Evolutionary conservation across 2,888 invertebrate species (phyloP), one percentile per base, ranked within the genome.

Genomic region (Pollenia griseotomentosa): DNA sequence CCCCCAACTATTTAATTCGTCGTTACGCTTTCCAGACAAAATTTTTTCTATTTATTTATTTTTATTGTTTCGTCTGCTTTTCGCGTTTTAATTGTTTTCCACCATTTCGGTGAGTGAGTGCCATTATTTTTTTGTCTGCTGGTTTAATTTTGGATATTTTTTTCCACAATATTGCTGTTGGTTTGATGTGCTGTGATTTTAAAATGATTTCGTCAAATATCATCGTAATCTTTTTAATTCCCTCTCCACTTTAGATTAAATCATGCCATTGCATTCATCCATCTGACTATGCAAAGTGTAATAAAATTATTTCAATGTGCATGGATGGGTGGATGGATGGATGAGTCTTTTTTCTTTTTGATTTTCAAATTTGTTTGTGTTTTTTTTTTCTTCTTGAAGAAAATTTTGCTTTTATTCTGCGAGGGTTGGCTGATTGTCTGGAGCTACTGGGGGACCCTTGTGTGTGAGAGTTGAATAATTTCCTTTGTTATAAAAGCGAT

Each of bases 181-280:
- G 8, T 71, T 86, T 83, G 74, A 73, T 78, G 78, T 77, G 53
- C 51, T 83, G 79, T 74, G 86, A 86, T 83, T 83, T 86, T 78
- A 11, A 63, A 63, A 79, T 79, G 73, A 83, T 86, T 86, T 83
- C 82, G 82, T 79, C 82, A 86, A 83, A 82, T 83, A 83, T 75
- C 53, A 70, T 59, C 57, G 74, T 65, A 74, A 86, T 86, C 61
- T 63, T 74, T 74, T 61, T 33, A 53, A 68, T 78, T 48, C 44
- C 73, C 33, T 61, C 65, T 33, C 66, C 16, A 71, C 71, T 77
- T 53, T 6, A 77, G 75, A 79, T 79, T 80, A 70, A 75, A 63
- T 77, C 51, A 40, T 46, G 46, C 40, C 33, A 55, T 77, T 44
- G 40, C 40, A 46, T 46, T 2, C 57, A 59, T n/a, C 33, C 33